Base-by-base conservation (phyloP, 2,797 vertebrate species). In the Leucoraja ocellata region DNA sequence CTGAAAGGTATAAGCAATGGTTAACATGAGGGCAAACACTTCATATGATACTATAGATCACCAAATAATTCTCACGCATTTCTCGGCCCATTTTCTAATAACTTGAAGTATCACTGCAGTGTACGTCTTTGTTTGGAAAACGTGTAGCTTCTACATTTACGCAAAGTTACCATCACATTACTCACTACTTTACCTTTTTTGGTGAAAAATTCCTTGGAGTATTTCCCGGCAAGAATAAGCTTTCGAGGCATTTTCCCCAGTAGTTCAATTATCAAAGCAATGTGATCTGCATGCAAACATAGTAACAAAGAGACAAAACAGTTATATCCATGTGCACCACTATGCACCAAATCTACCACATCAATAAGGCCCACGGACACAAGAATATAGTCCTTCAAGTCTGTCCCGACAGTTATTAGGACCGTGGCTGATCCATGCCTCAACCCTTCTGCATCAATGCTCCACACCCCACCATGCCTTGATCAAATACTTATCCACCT, bases 161-260 rank as follows among this genome's bases (percentile, higher is more conserved):
- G 5, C 23, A 65, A 88, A 76, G 2, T 65, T 88, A 32, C 28
- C 7, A 25, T 28, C 46, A 5, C 7, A 7, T 76, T 92, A 39
- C 54, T 54, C 39, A 39, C 39, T 76, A 23, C 63, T 11, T 96
- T 98, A 99, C 98, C 99, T 98, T 99, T 99, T 97, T 99, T 99
- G 95, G 98, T 99, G 97, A 99, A 99, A 95, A 99, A 99, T 93
- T 99, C 99, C 97, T 99, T 99, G 94, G 98, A 97, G 95, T 99
- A 99, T 97, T 99, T 99, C 94, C 99, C 99, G 78, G 97, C 97
- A 94, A 97, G 93, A 94, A 99, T 97, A 94, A 99, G 97, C 95
- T 99, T 99, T 94, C 98, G 98, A 94, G 99, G 99, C 96, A 99
- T 97, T 95, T 98, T 99, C 7, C 99, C 99, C 77, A 99, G 96